Percentiles rank a stretch among this genome's conserved stretches.
phyloP scores from a whole-genome alignment of 2,888 invertebrate genomes.

The Mesorhabditis spiculigera region DNA sequence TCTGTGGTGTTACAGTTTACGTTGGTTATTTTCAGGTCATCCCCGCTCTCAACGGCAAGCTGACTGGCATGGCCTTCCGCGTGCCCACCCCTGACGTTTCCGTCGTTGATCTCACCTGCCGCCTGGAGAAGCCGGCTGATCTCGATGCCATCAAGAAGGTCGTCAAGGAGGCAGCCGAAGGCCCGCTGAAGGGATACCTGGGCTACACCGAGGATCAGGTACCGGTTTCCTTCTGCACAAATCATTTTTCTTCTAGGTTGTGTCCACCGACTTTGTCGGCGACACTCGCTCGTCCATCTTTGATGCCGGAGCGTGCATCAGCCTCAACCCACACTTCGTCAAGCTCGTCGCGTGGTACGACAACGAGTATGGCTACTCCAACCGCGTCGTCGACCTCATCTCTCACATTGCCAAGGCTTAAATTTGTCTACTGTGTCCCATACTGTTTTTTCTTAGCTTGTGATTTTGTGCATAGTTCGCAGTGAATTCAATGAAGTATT shows the following conservation, averaged over 20 bases:
- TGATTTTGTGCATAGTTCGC: too few relatives aligned
- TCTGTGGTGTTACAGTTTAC: background rate
- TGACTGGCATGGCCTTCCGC: conserved; percentile 99
- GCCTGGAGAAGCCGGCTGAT: conserved; percentile 67
- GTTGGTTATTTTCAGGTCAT: conserved; percentile 69
- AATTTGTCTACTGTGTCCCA: too few relatives aligned
- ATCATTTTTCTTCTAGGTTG: conserved; percentile 67
- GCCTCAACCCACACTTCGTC: conserved; percentile 87
- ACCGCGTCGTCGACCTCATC: conserved; percentile 93
- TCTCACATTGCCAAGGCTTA: conserved; percentile 73
- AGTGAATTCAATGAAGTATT: too few relatives aligned
- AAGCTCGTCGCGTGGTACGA: conserved; percentile 91
- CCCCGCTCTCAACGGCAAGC: conserved; percentile 89
- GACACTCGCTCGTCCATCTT: conserved; percentile 88
- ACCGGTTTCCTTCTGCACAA: background rate
- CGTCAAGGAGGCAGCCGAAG: conserved; percentile 77
- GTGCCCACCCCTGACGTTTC: conserved; percentile 95
- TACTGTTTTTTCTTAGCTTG: too few relatives aligned
- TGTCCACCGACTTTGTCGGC: conserved; percentile 90
- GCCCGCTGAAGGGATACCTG: conserved; percentile 82
- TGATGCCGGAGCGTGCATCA: conserved; percentile 92
- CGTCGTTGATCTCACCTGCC: conserved; percentile 89
- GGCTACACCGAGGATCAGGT: conserved; percentile 87
- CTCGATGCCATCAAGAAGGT: conserved; percentile 86
- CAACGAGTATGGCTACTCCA: conserved; percentile 96